Conservation (phyloP, 1,140 invertebrate genomes). For the Thaumatotibia leucotreta region DNA sequence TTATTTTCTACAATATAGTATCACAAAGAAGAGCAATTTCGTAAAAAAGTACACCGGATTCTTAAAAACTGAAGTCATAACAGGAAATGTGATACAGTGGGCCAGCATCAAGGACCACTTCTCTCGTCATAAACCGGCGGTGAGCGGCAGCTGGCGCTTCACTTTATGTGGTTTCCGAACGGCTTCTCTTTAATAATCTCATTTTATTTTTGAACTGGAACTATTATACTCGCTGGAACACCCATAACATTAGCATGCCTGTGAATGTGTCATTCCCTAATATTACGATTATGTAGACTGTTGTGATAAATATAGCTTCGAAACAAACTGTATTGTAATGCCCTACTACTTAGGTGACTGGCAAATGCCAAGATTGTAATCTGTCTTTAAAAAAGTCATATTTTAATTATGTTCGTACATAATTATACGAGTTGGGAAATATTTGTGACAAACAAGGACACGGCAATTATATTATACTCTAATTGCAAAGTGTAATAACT, state of each 20-base stretch:
- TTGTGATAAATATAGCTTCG: background rate
- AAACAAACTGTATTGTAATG: no score
- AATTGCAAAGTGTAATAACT: no score
- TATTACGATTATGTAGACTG: background rate
- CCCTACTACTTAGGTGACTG: no score
- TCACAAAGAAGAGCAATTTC: no score
- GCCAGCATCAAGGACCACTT: conserved; percentile 52
- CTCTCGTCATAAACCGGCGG: conserved; percentile 70
- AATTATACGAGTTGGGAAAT: no score
- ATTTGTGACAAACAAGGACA: no score
- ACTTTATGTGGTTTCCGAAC: conserved; percentile 70
- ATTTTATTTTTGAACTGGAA: conserved; percentile 59
- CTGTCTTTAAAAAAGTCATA: no score
- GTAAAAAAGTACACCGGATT: no score
- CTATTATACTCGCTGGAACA: conserved; percentile 38
- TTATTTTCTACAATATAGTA: no score
- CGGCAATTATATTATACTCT: no score
- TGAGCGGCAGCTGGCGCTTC: conserved; percentile 59
- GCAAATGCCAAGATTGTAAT: no score
- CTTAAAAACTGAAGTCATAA: conserved; percentile 74
- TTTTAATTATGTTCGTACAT: no score
- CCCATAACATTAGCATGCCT: conserved; percentile 36
- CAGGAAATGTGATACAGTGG: conserved; percentile 71
- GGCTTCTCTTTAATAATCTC: conserved; percentile 68
- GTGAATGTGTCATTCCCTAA: background rate